These are phyloP conservation scores for Macheiramphus alcinus DNA, from an alignment of 2,113 vertebrate species.

Conservation along the genomic window DNA sequence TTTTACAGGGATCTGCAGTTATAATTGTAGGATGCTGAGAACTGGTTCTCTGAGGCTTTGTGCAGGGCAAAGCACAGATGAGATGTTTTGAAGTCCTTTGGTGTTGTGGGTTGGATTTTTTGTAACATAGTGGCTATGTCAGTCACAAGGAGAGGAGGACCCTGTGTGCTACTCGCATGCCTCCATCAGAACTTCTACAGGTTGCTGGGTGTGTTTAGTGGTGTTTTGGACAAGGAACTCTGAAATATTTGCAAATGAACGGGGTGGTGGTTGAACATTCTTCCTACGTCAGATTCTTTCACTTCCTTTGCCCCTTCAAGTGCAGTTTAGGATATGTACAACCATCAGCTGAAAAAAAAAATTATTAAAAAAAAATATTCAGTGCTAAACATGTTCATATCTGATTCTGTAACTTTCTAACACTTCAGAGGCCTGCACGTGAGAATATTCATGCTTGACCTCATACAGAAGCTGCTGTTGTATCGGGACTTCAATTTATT, in stretches of 20 bases:
- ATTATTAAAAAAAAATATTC: neutral
- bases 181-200: accelerated
- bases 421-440: neutral
- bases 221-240: neutral
- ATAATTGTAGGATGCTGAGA: neutral
- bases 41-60: neutral
- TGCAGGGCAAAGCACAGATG: neutral
- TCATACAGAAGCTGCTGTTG: neutral
- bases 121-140: neutral
- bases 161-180: accelerated
- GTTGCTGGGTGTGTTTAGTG: neutral
- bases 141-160: neutral
- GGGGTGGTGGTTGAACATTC: neutral
- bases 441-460: neutral
- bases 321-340: neutral
- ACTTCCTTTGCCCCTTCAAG: neutral
- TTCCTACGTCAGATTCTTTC: neutral
- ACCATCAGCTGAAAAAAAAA: neutral
- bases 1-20: neutral
- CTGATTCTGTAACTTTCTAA: neutral
- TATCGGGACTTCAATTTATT: neutral
- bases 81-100: neutral
- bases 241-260: neutral
- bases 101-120: neutral
- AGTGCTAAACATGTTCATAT: neutral